phyloP scores from a whole-genome alignment of 2,888 invertebrate species.

The Chironomus tentans region DNA sequence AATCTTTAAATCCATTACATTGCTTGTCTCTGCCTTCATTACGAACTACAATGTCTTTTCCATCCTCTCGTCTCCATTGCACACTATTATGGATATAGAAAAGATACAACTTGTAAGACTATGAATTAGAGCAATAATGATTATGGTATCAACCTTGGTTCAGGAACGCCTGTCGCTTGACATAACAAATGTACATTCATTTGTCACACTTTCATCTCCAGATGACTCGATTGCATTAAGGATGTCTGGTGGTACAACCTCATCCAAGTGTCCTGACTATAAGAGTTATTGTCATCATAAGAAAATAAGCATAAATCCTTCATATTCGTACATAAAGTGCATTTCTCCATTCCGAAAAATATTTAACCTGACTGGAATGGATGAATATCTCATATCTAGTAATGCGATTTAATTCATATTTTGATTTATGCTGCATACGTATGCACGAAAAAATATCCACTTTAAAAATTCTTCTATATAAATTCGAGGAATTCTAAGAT shows the following conservation, averaged over 20 bases:
- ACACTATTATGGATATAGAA: constrained; percentile 31
- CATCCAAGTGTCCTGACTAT: constrained; percentile 78
- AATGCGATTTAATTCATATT: no score
- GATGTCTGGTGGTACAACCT: constrained; percentile 81
- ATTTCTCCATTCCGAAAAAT: no score
- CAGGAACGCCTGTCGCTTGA: constrained; percentile 71
- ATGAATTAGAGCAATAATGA: background rate
- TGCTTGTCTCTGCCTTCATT: constrained; percentile 64
- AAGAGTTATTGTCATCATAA: background rate
- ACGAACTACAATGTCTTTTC: constrained; percentile 64
- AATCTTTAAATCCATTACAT: constrained; percentile 45
- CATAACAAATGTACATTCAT: constrained; percentile 69
- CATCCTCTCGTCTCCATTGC: constrained; percentile 71
- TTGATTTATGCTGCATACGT: background rate
- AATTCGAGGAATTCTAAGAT: background rate
- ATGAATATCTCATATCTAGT: no score
- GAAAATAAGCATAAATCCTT: background rate
- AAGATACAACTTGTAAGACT: background rate
- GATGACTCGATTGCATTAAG: constrained; percentile 48
- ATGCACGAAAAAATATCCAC: background rate
- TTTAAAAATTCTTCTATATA: background rate
- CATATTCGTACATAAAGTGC: no score
- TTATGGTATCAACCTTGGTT: constrained; percentile 48
- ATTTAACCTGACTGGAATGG: no score
- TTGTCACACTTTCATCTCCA: constrained; percentile 60